phyloP scores from a whole-genome alignment of 2,888 invertebrate genomes.

The Papilio gigon region DNA sequence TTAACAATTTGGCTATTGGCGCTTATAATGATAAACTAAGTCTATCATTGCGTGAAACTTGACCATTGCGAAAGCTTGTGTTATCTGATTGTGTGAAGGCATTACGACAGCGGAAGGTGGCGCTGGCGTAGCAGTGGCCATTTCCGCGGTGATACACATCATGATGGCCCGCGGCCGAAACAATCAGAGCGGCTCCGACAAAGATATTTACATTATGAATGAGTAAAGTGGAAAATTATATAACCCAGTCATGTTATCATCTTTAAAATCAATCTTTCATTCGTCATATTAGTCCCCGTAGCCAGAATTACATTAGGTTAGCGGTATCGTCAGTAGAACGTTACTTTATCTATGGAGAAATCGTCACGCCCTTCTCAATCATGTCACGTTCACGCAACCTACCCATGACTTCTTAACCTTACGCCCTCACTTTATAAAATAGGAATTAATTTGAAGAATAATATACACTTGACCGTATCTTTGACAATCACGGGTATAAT shows the following conservation, averaged over 20 bases:
- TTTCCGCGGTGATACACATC: slow-evolving; percentile 55
- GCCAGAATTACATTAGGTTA: too few species aligned
- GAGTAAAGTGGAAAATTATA: slow-evolving; percentile 23
- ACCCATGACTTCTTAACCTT: too few species aligned
- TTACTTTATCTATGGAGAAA: too few species aligned
- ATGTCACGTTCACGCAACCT: too few species aligned
- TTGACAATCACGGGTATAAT: background rate
- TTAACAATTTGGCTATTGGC: too few species aligned
- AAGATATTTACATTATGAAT: slow-evolving; percentile 34
- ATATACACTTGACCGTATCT: too few species aligned
- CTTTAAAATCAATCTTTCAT: background rate
- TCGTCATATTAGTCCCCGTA: background rate
- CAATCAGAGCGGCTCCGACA: slow-evolving; percentile 63
- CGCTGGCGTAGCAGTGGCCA: slow-evolving; percentile 44
- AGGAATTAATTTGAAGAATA: too few species aligned
- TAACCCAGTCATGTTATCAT: slow-evolving; percentile 6
- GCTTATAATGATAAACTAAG: slow-evolving; percentile 9
- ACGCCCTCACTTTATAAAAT: too few species aligned
- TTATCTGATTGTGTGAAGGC: slow-evolving; percentile 53
- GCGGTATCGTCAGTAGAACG: too few species aligned
- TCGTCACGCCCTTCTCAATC: too few species aligned
- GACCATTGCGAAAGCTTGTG: slow-evolving; percentile 49
- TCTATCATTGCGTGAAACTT: slow-evolving; percentile 45
- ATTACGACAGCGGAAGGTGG: slow-evolving; percentile 42
- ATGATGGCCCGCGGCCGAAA: slow-evolving; percentile 43